Conservation (phyloP, 2,113 vertebrate species). For the Pseudonaja textilis region DNA sequence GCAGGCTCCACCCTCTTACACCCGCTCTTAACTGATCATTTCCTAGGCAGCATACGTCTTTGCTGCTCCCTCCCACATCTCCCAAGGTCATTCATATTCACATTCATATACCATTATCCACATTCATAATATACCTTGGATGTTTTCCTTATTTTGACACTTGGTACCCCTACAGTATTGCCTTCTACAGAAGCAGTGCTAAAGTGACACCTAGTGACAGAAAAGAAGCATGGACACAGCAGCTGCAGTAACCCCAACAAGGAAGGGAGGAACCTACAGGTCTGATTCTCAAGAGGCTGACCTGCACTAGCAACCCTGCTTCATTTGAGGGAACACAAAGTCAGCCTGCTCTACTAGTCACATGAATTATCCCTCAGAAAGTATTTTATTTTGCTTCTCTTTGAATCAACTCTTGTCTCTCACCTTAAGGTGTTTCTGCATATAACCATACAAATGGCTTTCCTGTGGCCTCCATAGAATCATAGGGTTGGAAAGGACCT, state of each 20-base stretch:
- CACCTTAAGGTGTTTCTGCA: slow-evolving; percentile 20
- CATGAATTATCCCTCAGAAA: background rate
- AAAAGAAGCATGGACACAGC: background rate
- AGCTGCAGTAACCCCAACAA: background rate
- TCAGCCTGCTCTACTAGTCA: background rate
- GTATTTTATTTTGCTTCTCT: slow-evolving; percentile 20
- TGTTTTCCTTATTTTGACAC: background rate
- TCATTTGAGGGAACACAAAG: background rate
- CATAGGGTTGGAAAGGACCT: background rate
- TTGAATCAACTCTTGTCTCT: background rate
- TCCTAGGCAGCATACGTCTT: background rate
- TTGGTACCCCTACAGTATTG: background rate
- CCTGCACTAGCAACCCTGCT: background rate
- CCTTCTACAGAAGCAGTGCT: background rate
- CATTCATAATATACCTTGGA: background rate
- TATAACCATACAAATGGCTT: background rate
- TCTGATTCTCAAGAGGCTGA: background rate
- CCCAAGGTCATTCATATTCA: background rate
- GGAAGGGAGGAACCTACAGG: background rate
- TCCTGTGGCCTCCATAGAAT: slow-evolving; percentile 21
- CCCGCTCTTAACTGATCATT: background rate
- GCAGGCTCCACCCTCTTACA: background rate
- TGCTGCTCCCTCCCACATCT: background rate
- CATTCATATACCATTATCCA: background rate
- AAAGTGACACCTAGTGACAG: slow-evolving; percentile 23